Conservation (phyloP, 1,140 invertebrate species). For the Drosophila nigromelanica region DNA sequence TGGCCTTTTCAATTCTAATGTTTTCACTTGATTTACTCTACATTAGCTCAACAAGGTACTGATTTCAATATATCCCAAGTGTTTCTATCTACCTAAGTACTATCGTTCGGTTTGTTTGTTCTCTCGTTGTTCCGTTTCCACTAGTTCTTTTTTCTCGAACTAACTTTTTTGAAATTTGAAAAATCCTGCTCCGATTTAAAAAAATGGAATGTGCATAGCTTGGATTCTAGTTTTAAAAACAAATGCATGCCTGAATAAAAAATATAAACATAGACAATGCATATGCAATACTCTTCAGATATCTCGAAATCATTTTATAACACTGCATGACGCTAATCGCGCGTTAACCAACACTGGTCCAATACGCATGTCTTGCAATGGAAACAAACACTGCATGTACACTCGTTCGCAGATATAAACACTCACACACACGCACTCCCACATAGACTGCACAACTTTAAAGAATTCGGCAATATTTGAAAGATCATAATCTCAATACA, state of each 20-base stretch:
- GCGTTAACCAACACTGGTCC: constrained; percentile 38
- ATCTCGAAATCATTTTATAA: constrained; percentile 10
- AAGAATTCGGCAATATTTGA: constrained; percentile 53
- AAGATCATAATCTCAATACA: constrained; percentile 35
- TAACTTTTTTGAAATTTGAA: constrained; percentile 36
- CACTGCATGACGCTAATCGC: constrained; percentile 45
- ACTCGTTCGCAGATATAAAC: constrained; percentile 6
- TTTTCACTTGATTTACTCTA: constrained; percentile 84
- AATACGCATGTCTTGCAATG: constrained; percentile 27
- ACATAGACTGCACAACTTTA: constrained; percentile 21
- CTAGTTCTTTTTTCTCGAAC: constrained; percentile 54
- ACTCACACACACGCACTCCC: constrained; percentile 8
- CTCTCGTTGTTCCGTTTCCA: constrained; percentile 47
- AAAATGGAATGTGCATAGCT: constrained; percentile 34
- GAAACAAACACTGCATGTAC: constrained; percentile 43
- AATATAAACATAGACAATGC: constrained; percentile 1
- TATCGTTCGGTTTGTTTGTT: constrained; percentile 65
- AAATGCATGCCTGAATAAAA: constrained; percentile 30
- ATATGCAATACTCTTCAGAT: background rate
- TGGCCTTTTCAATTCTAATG: constrained; percentile 84
- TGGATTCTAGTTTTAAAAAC: constrained; percentile 26
- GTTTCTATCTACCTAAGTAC: constrained; percentile 60
- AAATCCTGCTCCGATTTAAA: constrained; percentile 21
- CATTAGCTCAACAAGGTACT: constrained; percentile 83
- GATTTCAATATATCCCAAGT: constrained; percentile 62